Evolutionary conservation across 2,888 invertebrate genomes (phyloP), one percentile per base, ranked within the genome.

Genomic region (Junonia oenone): DNA sequence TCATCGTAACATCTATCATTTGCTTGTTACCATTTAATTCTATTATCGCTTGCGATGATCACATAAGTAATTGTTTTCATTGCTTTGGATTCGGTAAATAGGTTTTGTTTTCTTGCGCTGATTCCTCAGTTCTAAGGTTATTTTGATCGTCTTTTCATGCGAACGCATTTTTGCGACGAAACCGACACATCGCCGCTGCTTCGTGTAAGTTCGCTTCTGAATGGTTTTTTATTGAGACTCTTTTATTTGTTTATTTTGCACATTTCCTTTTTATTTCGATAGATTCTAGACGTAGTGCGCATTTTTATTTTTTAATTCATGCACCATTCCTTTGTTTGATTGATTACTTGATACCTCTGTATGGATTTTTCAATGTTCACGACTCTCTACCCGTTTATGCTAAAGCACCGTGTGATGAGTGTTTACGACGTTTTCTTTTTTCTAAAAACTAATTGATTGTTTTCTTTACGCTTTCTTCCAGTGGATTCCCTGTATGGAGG

Each of bases 401-500:
- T 63, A 47, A 27, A 72, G 78, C 72, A 67, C 73, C 69, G 67
- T 72, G 70, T 79, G 71, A 71, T 68, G 59, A 68, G 59, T 76
- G 67, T 75, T 63, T 64, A 56, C 63, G 59, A 64, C 59, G 15
- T 63, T 59, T 26, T 62, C 37, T 55, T 57, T 61, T 46, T 61
- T 52, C 58, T 54, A 66, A 29, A n/a, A n/a, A 58, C 49, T 58
- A 50, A 58, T 63, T 72, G 80, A 60, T 68, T 71, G 75, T 87
- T 86, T 72, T 78, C 78, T 76, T 67, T 75, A 70, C 81, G 78
- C 79, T 67, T 66, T 65, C 79, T 81, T 83, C 69, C 92, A 94
- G 94, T 93, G 92, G 94, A 94, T 92, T 93, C 93, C 72, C 89
- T 93, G 76, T 93, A 93, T 92, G 94, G 93, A 92, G 93, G 93